These are phyloP conservation scores for Varecia variegata DNA, from an alignment of 2,797 vertebrate genomes.

Conservation along the genomic window DNA sequence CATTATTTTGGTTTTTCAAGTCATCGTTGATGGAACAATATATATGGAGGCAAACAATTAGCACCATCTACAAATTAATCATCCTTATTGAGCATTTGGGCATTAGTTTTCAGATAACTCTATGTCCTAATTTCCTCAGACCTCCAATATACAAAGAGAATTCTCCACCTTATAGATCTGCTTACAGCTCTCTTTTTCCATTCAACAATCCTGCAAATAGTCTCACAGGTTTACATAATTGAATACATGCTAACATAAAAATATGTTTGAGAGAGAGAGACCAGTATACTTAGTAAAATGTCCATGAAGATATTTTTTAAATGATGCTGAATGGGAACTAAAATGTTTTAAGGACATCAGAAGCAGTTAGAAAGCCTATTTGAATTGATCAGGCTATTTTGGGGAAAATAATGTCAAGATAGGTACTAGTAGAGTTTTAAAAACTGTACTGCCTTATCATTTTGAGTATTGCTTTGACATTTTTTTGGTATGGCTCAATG, in stretches of 20 bases:
- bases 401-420: background rate
- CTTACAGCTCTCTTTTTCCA: background rate
- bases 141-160: background rate
- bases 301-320: conserved; percentile 40
- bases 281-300: conserved; percentile 3
- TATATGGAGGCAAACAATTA: conserved; percentile 29
- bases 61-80: conserved; percentile 4
- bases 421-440: background rate
- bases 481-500: conserved; percentile 2
- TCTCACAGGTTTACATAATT: background rate
- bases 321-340: conserved; percentile 3
- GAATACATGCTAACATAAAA: background rate
- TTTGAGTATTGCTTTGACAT: conserved; percentile 16
- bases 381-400: conserved; percentile 28
- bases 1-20: conserved; percentile 32
- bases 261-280: conserved; percentile 15
- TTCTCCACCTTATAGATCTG: background rate
- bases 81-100: background rate
- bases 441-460: background rate
- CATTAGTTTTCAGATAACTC: background rate
- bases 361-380: conserved; percentile 24
- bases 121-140: background rate
- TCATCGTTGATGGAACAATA: background rate
- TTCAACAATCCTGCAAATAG: background rate
- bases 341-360: conserved; percentile 46